Percentiles rank a stretch among this genome's conserved stretches.
Evolutionary conservation across 2,113 vertebrate species (phyloP).

Genomic region (Oncorhynchus mykiss): DNA sequence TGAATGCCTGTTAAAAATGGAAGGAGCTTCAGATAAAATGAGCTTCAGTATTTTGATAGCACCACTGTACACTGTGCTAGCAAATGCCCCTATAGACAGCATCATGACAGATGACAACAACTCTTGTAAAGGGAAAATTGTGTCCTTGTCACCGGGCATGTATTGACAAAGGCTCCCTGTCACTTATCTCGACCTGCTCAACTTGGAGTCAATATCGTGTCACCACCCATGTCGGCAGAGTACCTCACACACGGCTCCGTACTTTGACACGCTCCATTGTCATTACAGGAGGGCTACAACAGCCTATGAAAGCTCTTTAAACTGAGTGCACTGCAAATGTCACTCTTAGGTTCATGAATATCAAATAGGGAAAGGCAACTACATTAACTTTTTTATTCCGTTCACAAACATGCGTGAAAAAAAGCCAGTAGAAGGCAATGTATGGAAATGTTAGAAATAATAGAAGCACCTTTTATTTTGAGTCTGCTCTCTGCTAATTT

Average conservation of each 20-base stretch:
- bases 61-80: neutral
- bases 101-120: neutral
- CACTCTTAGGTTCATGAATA: neutral
- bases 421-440: neutral
- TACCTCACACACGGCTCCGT: neutral
- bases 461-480: neutral
- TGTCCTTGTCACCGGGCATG: neutral
- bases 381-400: neutral
- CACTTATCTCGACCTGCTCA: neutral
- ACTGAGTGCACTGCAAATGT: neutral
- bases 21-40: neutral
- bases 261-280: neutral
- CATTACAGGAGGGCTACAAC: neutral
- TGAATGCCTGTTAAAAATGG: too few species aligned
- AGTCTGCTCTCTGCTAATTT: neutral
- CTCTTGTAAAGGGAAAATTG: neutral
- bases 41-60: too few species aligned
- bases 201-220: neutral
- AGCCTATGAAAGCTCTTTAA: neutral
- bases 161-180: neutral
- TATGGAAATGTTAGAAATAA: neutral
- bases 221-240: conserved; percentile 1
- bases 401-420: neutral
- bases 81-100: neutral
- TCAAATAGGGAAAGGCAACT: neutral